Evolutionary conservation across 2,113 vertebrate genomes (phyloP).

Genomic region (Erythrocercus mccallii): DNA sequence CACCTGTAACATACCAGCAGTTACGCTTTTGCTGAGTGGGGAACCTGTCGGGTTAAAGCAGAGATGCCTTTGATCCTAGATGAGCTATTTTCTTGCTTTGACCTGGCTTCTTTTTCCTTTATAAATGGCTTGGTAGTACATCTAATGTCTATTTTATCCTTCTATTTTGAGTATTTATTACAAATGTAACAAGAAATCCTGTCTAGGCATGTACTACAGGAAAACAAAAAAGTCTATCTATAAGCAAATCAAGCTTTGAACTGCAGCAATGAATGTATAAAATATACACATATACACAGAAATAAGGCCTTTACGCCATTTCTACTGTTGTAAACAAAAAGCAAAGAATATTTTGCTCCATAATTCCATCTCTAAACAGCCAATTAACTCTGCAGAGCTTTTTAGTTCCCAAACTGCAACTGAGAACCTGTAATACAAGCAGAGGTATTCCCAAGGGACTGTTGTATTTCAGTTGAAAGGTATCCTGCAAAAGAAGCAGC

Average conservation of each 20-base stretch:
- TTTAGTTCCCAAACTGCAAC: neutral
- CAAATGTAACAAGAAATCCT: conserved; percentile 52
- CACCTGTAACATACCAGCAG: neutral
- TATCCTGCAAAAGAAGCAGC: neutral
- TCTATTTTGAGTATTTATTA: conserved; percentile 70
- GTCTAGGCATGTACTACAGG: neutral
- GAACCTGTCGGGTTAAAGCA: conserved; percentile 52
- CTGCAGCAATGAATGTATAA: neutral
- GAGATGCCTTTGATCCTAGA: conserved; percentile 46
- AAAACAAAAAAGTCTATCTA: conserved; percentile 19
- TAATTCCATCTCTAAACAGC: neutral
- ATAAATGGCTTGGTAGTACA: conserved; percentile 57
- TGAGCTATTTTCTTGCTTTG: conserved; percentile 46
- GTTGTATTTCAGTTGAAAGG: neutral
- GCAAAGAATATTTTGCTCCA: neutral
- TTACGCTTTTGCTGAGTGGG: neutral
- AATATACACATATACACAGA: neutral
- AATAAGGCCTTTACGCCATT: neutral
- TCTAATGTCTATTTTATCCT: conserved; percentile 59
- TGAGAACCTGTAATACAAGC: neutral
- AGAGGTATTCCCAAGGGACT: neutral
- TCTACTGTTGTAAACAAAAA: neutral
- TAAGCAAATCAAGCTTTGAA: conserved; percentile 42
- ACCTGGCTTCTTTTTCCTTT: conserved; percentile 55
- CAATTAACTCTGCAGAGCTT: neutral